Conservation (phyloP, 2,113 vertebrate genomes). For the Sorex araneus region DNA sequence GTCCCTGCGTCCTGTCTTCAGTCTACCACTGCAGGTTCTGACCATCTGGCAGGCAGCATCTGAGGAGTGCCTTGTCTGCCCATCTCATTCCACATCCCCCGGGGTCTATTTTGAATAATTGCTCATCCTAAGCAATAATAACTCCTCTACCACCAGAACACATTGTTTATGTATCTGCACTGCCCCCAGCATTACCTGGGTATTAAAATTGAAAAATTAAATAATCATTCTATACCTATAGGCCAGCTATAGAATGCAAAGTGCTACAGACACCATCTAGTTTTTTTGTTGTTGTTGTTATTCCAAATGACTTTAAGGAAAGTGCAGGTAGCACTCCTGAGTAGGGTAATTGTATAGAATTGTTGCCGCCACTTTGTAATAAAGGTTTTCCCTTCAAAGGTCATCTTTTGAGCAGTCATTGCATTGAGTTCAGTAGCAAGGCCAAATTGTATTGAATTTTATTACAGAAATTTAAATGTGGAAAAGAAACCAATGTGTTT, state of each 20-base stretch:
- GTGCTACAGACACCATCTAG: too few relatives aligned
- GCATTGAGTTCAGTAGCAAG: not conserved
- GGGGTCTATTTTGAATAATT: slow-evolving; percentile 72
- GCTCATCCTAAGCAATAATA: slow-evolving; percentile 72
- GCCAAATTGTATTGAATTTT: slow-evolving; percentile 7
- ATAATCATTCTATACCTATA: slow-evolving; percentile 68
- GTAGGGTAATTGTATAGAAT: slow-evolving; percentile 54
- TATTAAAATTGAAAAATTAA: slow-evolving; percentile 81
- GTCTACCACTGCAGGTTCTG: slow-evolving; percentile 51
- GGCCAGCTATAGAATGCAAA: not conserved
- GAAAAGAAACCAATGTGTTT: not conserved
- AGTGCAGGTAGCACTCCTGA: not conserved
- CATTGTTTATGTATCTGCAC: slow-evolving; percentile 72
- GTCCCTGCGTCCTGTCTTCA: slow-evolving; percentile 56
- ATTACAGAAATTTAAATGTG: slow-evolving; percentile 41
- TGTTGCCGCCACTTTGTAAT: slow-evolving; percentile 16
- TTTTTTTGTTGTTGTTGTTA: too few relatives aligned
- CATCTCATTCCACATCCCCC: slow-evolving; percentile 30
- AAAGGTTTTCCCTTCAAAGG: slow-evolving; percentile 14
- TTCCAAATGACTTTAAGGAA: slow-evolving; percentile 16
- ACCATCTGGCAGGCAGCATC: slow-evolving; percentile 71
- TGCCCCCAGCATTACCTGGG: slow-evolving; percentile 63
- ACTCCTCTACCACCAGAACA: slow-evolving; percentile 64
- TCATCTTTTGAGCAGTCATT: slow-evolving; percentile 6
- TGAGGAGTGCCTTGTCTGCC: slow-evolving; percentile 47